Evolutionary conservation across 2,888 invertebrate genomes (phyloP), one percentile per base, ranked within the genome.

Genomic region (Xestia xanthographa): DNA sequence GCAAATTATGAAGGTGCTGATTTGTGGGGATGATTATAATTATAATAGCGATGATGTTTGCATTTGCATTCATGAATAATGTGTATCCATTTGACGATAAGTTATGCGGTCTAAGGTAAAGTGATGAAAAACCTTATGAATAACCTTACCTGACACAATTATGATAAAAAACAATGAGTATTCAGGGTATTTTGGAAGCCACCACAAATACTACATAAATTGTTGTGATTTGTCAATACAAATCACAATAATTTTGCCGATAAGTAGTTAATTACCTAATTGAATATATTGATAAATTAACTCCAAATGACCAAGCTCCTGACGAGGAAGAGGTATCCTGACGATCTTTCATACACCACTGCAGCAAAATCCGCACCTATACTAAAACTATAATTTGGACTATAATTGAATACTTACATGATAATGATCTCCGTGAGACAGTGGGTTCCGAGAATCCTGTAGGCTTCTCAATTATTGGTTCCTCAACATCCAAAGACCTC

Each of bases 371-470:
- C 12, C 4, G 14, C 34, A 38, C 5, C 14, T 22, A 69, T 69
- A 6, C 8, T n/a, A 0, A 1, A 20, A 22, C 0, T 12, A 43
- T 14, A 20, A 11, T 45, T 41, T 26, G 8, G 63, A 17, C 4
- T n/a, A 41, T 41, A 14, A 26, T 41, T 3, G 26, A 26, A 85
- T 89, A 92, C 94, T 93, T 88, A 96, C 96, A 94, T 83, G 96
- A 95, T 88, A 96, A 89, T 85, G 96, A 96, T 93, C 96, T 94
- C 87, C 95, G 94, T 68, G 93, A 94, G 5, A 93, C 93, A 43
- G 86, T 73, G 50, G 91, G 92, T 83, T 94, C 94, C 41, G 92
- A 89, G 85, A 92, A 92, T 82, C 89, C 93, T 83, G 92, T 91
- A 71, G 95, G 93, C 79, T 94, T 93, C 85, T 95, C 94, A 80